phyloP scores from a whole-genome alignment of 2,888 invertebrate species.

The Zaprionus lineosus region DNA sequence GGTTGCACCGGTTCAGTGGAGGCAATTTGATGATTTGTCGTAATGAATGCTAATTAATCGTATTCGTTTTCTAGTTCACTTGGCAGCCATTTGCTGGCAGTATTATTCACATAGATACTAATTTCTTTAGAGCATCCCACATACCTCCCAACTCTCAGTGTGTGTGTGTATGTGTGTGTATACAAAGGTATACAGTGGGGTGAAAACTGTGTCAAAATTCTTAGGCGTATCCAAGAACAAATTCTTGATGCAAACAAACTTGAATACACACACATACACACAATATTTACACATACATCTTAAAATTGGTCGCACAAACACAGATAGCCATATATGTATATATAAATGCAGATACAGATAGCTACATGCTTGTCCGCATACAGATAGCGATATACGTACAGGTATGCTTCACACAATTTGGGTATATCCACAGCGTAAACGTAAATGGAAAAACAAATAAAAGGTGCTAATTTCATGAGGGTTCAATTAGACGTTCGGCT shows the following conservation, averaged over 20 bases:
- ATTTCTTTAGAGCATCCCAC: conserved; percentile 25
- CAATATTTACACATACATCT: background rate
- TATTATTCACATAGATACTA: conserved; percentile 31
- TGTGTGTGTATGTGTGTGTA: conserved; percentile 6
- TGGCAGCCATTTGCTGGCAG: conserved; percentile 40
- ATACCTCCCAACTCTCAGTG: conserved; percentile 1
- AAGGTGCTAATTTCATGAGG: conserved; percentile 81
- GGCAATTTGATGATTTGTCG: conserved; percentile 76
- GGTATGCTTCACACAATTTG: conserved; percentile 58
- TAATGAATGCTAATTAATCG: conserved; percentile 80
- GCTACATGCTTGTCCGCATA: conserved; percentile 30
- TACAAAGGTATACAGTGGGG: conserved; percentile 22
- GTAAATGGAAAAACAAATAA: conserved; percentile 77
- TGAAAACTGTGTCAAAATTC: conserved; percentile 76
- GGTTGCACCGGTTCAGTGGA: conserved; percentile 56
- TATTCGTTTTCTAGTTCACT: conserved; percentile 77
- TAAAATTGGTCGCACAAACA: conserved; percentile 10
- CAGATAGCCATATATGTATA: conserved; percentile 7
- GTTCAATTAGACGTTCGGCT: conserved; percentile 77
- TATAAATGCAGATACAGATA: conserved; percentile 30
- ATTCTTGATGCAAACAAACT: conserved; percentile 39
- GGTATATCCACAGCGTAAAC: conserved; percentile 61
- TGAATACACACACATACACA: conserved; percentile 9
- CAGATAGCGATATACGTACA: conserved; percentile 30
- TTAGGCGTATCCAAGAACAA: conserved; percentile 58